phyloP scores from a whole-genome alignment of 2,888 invertebrate genomes.

The Limnephilus marmoratus region DNA sequence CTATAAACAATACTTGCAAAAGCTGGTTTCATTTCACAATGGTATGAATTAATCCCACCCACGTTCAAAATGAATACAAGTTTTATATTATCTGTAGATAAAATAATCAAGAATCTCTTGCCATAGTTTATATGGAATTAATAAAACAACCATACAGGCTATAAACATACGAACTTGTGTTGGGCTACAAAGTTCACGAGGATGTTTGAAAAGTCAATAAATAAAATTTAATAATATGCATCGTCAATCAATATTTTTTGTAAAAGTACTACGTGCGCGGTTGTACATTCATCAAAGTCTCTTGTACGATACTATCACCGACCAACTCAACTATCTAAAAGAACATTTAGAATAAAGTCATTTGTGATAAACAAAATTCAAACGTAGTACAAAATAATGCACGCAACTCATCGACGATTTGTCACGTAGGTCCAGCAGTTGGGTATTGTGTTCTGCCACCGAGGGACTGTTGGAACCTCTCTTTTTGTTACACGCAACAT shows the following conservation, averaged over 20 bases:
- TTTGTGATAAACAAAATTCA: background rate
- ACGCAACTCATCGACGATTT: background rate
- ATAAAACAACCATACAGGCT: background rate
- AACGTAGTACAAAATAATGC: background rate
- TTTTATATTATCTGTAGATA: background rate
- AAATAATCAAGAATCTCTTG: background rate
- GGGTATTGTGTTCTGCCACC: background rate
- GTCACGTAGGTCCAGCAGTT: background rate
- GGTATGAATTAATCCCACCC: background rate
- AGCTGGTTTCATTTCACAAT: background rate
- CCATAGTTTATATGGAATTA: background rate
- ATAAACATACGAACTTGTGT: background rate
- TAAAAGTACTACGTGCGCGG: background rate
- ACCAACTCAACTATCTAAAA: background rate
- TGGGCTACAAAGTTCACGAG: background rate
- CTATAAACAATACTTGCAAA: background rate
- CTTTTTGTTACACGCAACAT: background rate
- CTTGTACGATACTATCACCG: background rate
- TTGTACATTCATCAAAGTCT: background rate
- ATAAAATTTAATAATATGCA: background rate
- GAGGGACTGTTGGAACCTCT: background rate
- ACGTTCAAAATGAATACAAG: background rate
- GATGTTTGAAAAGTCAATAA: background rate
- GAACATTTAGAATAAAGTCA: background rate
- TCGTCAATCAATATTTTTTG: background rate